phyloP scores from a whole-genome alignment of 2,113 vertebrate species.

The Arenaria interpres region DNA sequence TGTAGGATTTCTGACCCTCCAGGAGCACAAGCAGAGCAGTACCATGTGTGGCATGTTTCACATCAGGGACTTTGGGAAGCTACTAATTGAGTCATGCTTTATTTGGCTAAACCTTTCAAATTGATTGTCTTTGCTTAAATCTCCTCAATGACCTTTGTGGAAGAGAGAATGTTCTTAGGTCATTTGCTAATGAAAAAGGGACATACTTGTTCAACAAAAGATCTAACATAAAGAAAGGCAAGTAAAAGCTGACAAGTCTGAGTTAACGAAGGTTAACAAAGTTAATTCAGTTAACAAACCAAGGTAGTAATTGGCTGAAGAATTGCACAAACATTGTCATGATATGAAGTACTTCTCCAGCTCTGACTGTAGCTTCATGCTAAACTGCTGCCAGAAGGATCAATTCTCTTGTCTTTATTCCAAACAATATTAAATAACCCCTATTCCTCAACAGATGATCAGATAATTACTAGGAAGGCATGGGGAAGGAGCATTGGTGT shows the following conservation, averaged over 20 bases:
- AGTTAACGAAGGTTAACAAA: neutral
- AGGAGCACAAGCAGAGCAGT: neutral
- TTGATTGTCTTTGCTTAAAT: slow-evolving; percentile 11
- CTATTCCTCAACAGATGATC: neutral
- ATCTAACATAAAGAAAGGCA: neutral
- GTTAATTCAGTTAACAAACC: slow-evolving; percentile 8
- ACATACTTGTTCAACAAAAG: slow-evolving; percentile 16
- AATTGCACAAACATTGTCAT: neutral
- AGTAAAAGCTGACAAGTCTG: neutral
- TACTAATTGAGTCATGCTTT: slow-evolving; percentile 2
- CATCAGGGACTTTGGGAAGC: neutral
- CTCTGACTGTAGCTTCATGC: neutral
- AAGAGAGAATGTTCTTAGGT: slow-evolving; percentile 35
- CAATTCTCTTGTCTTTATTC: neutral
- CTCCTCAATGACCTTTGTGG: slow-evolving; percentile 21
- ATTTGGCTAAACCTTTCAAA: slow-evolving; percentile 24
- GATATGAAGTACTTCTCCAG: slow-evolving; percentile 1
- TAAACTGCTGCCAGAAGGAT: neutral
- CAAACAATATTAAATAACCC: neutral
- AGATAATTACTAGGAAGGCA: neutral
- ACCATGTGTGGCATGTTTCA: neutral
- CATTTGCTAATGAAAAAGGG: slow-evolving; percentile 22
- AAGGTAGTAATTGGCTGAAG: neutral
- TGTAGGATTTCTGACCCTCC: neutral
- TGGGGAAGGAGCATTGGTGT: neutral